Base-by-base conservation (phyloP, 23 tunicate genomes). In the Botrylloides violaceus region DNA sequence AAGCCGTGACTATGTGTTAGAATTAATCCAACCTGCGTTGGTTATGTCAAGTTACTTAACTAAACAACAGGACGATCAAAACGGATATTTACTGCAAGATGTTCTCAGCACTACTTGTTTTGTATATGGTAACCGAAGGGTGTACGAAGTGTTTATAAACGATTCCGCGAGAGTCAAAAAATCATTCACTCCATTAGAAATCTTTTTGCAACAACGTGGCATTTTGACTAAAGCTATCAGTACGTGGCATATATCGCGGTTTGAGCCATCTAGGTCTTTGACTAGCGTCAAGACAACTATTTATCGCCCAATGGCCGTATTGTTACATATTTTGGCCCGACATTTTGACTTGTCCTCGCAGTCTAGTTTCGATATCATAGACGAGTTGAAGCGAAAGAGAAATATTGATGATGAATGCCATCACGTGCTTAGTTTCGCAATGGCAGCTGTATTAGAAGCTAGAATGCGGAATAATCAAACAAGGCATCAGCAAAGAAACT, bases 21-120 rank as follows among this genome's bases (percentile, higher is more conserved):
- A 82, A 66, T 61, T 82, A 26, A 82, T 82, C 7, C 62, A 82
- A 31, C 47, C 88, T 12, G 75, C 62, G 3, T 19, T n/a, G 19
- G 71, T 60, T 3, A 82, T 82, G 88, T 75, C 68, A 4, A 58
- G 65, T 24, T 73, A 73, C 50, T 61, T 80, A 0, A 63, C 32
- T 6, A 1, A 34, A 23, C 71, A 72, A 21, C 63, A 61, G 6
- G 3, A 63, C 20, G 36, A 25, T 22, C 26, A 63, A 63, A 63
- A 80, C 32, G 78, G 78, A 12, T 80, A 71, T 65, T 49, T 63
- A 34, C 36, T 80, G 31, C 24, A 68, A 7, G 85, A 80, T 30
- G 56, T 80, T 37, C 39, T 80, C 12, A 71, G 61, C 2, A 72
- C 47, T 20, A 80, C 72, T 61, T 80, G 85, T 34, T 48, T 58